Evolutionary conservation across 2,797 vertebrate species (phyloP), one percentile per base, ranked within the genome.

Genomic region (Anabas testudineus): DNA sequence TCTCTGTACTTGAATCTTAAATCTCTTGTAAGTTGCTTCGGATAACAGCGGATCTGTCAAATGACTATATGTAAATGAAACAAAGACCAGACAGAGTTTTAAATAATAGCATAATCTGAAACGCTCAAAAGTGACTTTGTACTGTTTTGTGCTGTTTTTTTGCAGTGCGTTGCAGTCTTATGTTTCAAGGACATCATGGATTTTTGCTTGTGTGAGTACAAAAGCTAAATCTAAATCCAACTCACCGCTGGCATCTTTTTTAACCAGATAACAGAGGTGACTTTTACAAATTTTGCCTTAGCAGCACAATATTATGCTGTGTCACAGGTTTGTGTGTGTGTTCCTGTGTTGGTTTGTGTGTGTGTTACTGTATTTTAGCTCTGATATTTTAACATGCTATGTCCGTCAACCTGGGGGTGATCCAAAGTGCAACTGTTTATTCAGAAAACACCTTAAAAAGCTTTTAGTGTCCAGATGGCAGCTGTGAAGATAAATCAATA

Each of bases 211-310:
- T 63, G 39, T 41, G 21, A n/a, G 49, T 21, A 43, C 36, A 46
- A 30, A 65, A 51, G 3, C n/a, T 52, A 15, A 42, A 54, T 63
- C 41, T 37, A 41, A 42, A 54, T 63, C 41, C 37, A 41, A 54
- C 37, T 56, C 36, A 68, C 14, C 47, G 34, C 26, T 49, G 70
- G 36, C 30, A 36, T 53, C 22, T 46, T 18, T 42, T 63, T 71
- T 48, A 54, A 71, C 36, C 16, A 58, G 15, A 36, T 26, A 59
- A 75, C 36, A 59, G 48, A 55, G 72, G 67, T 64, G 78, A 76
- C 78, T 60, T 76, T 76, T 60, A 43, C 48, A 56, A 16, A 60
- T 73, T 24, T 65, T 34, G 68, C 59, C 49, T 54, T 47, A 14
- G 37, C 19, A 28, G 68, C 63, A 56, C 26, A 64, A 65, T 57